Conservation (phyloP, 2,113 vertebrate genomes). For the Plecotus auritus region DNA sequence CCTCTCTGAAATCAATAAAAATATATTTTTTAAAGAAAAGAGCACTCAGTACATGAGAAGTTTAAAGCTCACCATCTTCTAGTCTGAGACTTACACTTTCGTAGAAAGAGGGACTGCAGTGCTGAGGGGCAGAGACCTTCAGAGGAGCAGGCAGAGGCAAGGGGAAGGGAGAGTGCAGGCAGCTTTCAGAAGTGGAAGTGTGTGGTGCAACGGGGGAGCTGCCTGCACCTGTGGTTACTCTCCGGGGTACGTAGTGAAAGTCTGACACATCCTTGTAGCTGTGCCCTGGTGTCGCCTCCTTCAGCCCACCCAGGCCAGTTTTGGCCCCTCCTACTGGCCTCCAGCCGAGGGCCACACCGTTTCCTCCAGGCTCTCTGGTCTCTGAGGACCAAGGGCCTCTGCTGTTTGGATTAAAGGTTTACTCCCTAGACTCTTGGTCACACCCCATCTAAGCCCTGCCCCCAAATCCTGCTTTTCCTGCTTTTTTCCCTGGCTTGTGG, state of each 20-base stretch:
- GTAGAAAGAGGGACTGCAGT: not conserved
- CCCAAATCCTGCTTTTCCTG: not conserved
- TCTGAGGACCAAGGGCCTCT: not conserved
- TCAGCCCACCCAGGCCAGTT: not conserved
- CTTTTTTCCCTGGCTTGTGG: not conserved
- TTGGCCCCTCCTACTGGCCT: not conserved
- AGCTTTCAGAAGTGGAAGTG: not conserved
- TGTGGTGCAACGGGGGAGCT: not conserved
- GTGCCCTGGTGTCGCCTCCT: not conserved
- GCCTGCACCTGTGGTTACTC: not conserved
- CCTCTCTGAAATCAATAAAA: too few species aligned
- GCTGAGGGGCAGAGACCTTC: not conserved
- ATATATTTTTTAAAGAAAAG: not conserved
- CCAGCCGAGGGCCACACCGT: rapidly evolving
- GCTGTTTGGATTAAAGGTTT: not conserved
- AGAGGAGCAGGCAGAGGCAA: not conserved
- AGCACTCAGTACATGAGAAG: rapidly evolving
- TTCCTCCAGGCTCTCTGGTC: not conserved
- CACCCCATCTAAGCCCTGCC: not conserved
- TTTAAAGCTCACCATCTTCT: not conserved
- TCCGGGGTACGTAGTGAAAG: not conserved
- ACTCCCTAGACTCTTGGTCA: not conserved
- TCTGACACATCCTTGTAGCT: not conserved
- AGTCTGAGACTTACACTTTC: not conserved
- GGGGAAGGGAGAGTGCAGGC: too few species aligned